Base-by-base conservation (phyloP, 2,888 invertebrate genomes). In the Malthinus seriepunctatus region DNA sequence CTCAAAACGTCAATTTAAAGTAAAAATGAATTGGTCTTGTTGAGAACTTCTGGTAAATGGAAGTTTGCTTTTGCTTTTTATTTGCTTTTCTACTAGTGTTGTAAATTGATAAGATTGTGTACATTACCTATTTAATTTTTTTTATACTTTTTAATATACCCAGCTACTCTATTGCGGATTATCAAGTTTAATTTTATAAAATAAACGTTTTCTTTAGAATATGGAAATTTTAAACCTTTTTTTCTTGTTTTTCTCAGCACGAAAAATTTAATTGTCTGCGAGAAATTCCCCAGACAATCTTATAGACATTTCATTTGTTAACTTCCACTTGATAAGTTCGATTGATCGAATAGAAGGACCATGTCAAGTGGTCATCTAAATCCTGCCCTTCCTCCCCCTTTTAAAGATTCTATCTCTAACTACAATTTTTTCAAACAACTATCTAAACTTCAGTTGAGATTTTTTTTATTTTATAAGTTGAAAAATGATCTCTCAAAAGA, bases 281-380 rank as follows among this genome's bases (percentile, higher is more conserved):
- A 23, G 23, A 23, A 23, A 23, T 23, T 42, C 39, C 14, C 14
- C 23, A 14, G 9, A 8, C 39, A 42, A 42, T 42, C 12, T 42
- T 10, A 5, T 42, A 14, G 15, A 42, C 39, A 23, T 15, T 42
- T 42, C 15, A 23, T 15, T 42, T 42, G 39, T 42, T 42, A 42
- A 42, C 39, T 42, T 42, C 39, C 39, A 42, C 39, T 42, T 23
- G 39, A 42, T 42, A 15, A 9, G 39, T 42, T 42, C 39, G 39
- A 42, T 15, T 15, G 39, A 42, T 42, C 12, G 39, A 42, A 42
- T 23, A n/a, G 23, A 42, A 23, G 23, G 39, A 15, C 9, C 39
- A 42, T 8, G 39, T 42, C 39, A 23, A 42, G 39, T 42, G 39
- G 39, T 12, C 39, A 42, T 42, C 39, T 42, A 42, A 42, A 42